phyloP scores from a whole-genome alignment of 1,140 invertebrate species.

The Zaprionus camerounensis region DNA sequence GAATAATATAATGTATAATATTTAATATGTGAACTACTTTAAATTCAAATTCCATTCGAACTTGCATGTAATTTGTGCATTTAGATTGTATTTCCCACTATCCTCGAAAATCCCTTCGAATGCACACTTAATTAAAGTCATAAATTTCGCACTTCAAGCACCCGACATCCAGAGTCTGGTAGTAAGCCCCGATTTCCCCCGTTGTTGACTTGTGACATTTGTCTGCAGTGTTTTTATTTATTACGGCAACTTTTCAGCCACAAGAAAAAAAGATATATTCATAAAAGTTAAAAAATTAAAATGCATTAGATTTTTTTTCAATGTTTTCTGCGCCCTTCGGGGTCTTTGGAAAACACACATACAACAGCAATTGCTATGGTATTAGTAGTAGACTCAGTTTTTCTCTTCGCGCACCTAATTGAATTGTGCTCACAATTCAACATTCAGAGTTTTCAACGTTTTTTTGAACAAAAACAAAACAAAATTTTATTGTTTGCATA shows the following conservation, averaged over 20 bases:
- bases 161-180: not conserved
- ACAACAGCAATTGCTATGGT: slow-evolving; percentile 10
- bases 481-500: slow-evolving; percentile 74
- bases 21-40: too few relatives aligned
- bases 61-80: not conserved
- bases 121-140: slow-evolving; percentile 20
- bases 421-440: slow-evolving; percentile 66
- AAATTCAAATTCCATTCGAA: too few relatives aligned
- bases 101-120: not conserved
- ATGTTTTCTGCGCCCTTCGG: not conserved
- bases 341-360: not conserved
- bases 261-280: slow-evolving; percentile 11
- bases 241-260: slow-evolving; percentile 31
- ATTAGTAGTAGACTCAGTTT: slow-evolving; percentile 49
- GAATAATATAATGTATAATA: not conserved
- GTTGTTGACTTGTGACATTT: slow-evolving; percentile 21
- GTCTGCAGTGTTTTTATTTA: slow-evolving; percentile 48
- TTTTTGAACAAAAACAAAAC: slow-evolving; percentile 77
- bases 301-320: slow-evolving; percentile 22
- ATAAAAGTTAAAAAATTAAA: slow-evolving; percentile 24
- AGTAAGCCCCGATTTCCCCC: not conserved
- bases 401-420: slow-evolving; percentile 52
- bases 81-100: not conserved
- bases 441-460: slow-evolving; percentile 58
- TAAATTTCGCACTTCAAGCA: slow-evolving; percentile 7